Evolutionary conservation across 2,888 invertebrate species (phyloP), one percentile per base, ranked within the genome.

Genomic region (Stenodema calcarata): DNA sequence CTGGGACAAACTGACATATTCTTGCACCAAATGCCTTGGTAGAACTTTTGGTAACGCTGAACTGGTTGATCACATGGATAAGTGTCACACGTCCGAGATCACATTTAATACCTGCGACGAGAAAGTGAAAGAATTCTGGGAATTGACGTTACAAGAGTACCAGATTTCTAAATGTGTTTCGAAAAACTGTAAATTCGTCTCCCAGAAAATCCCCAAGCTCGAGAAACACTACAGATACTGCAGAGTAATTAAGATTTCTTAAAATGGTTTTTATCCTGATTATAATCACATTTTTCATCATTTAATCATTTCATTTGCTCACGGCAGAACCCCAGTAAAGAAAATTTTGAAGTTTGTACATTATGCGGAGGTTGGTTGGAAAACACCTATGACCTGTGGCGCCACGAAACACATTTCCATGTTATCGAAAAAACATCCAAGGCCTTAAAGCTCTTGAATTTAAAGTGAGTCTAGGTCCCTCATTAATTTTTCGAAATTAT

Each of bases 111-210:
- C 27, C 4, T 28, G 18, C 23, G 42, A 82, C 23, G 30, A n/a
- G 0, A 11, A 35, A 30, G 0, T 70, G 9, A 82, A 11, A 35
- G 42, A 30, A 27, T 73, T 73, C 27, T 87, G 87, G 87, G 28
- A 75, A 27, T 18, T 54, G 50, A 47, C 84, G 0, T 12, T 85
- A 0, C 14, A n/a, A 1, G 41, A 30, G 18, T 54, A 23, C 47
- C 50, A 47, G 7, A 27, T 47, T 18, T 76, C 83, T 0, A 83
- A 83, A n/a, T 87, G 87, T 54, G 30, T 42, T 11, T 28, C 47
- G 47, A 86, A 88, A 44, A 88, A 89, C 47, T 90, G 90, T 84
- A 89, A 88, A 42, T 90, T 89, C 83, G 87, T 90, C 81, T 89
- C 89, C 9, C 87, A 88, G 41, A 87, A 87, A 62, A 80, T 89